Conservation (phyloP, 2,113 vertebrate genomes). For the Lagenorhynchus albirostris region DNA sequence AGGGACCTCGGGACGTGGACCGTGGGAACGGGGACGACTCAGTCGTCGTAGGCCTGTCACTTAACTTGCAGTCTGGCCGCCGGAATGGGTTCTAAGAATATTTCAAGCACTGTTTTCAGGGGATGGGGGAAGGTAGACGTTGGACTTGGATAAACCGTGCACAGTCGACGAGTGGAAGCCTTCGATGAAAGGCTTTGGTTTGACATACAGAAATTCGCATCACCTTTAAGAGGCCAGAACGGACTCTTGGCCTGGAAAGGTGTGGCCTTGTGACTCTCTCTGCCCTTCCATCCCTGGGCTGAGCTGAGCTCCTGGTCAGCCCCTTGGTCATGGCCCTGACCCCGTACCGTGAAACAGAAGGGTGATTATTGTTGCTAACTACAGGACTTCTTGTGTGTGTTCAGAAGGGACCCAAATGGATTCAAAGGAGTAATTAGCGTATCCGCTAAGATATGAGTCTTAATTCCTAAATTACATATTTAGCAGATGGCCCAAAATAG, state of each 20-base stretch:
- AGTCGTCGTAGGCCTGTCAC: rapidly evolving
- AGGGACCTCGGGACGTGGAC: rapidly evolving
- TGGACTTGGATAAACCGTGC: rapidly evolving
- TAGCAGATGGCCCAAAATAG: constrained; percentile 75
- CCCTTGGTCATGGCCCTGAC: not conserved
- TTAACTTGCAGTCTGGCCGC: not conserved
- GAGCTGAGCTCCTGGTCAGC: rapidly evolving
- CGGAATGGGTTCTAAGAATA: not conserved
- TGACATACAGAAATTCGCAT: not conserved
- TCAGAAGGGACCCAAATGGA: constrained; percentile 33
- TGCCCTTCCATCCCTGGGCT: not conserved
- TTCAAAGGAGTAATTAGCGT: constrained; percentile 53
- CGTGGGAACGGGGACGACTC: rapidly evolving
- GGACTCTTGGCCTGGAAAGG: not conserved
- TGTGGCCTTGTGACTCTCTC: not conserved
- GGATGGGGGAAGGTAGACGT: rapidly evolving
- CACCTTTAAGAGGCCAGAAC: rapidly evolving
- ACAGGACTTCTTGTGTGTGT: not conserved
- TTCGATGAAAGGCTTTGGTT: not conserved
- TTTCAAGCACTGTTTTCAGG: not conserved
- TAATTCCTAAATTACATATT: constrained; percentile 80
- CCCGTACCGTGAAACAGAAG: rapidly evolving
- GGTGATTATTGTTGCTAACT: not conserved
- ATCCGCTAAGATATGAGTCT: constrained; percentile 76
- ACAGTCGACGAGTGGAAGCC: not conserved